Base-by-base conservation (phyloP, 2,888 invertebrate genomes). In the Unio pictorum region DNA sequence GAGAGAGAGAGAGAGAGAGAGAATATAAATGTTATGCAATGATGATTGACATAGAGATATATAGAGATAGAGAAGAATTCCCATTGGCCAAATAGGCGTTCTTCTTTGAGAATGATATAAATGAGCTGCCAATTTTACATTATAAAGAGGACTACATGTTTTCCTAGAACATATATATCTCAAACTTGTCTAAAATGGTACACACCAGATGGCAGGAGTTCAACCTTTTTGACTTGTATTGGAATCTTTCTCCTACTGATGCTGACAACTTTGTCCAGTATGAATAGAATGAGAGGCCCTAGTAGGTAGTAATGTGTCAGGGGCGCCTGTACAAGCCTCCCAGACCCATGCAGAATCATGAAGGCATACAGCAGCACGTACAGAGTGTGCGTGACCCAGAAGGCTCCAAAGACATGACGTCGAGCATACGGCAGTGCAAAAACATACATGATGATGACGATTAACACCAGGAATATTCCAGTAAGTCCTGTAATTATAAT, bases 311-410 rank as follows among this genome's bases (percentile, higher is more conserved):
- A 92, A 76, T 91, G 91, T 72, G 92, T 92, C 72, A 92, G 90
- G 1, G 93, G 93, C 61, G 90, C 90, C 82, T 91, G 90, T 8
- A 93, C 91, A 20, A 93, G 88, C 73, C 92, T 85, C 54, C 93
- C 93, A 60, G 91, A 89, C 18, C 93, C 93, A 83, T 93, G 93
- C 57, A 93, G 85, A 64, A 93, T 85, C 87, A 92, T 91, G 61
- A 93, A 90, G 57, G 92, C 88, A 78, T 92, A 93, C 77, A 92
- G 91, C 60, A 93, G 17, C 4, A 92, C 92, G 87, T 93, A 93
- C 54, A 92, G 83, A 66, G 91, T 91, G 84, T 93, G 93, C 0
- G 92, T 92, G 56, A 91, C 87, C 92, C 93, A 93, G 87, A 93
- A 93, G 81, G 91, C 91, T 67, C 91, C 91, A 86, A 92, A 93